Base-by-base conservation (phyloP, 2,113 vertebrate species). In the Clarias macrocephalus region DNA sequence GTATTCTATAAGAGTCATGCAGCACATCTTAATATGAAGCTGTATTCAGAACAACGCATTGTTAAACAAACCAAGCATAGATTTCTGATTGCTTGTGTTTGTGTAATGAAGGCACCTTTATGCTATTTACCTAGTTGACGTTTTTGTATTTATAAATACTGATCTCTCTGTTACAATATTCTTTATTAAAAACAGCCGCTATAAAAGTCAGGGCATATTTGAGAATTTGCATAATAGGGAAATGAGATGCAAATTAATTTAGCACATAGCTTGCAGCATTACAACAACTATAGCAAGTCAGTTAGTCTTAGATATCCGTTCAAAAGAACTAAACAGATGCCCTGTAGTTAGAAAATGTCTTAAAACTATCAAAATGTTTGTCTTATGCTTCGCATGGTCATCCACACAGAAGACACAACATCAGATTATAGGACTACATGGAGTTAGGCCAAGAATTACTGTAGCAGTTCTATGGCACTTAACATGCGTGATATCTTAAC, bases 221-320 rank as follows among this genome's bases (percentile, higher is more conserved):
- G 65, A 72, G 21, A 72, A 72, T 91, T 91, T 92, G 75, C 85
- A 90, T 89, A 28, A 83, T 85, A 87, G 75, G 89, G 83, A 93
- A 94, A 93, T 73, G 80, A 89, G 83, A 92, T 92, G 89, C 90
- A 94, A 93, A 94, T 85, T 21, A 75, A 30, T 10, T n/a, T 21
- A 23, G 4, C 25, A 23, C 19, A 19, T 18, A 54, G 21, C 6
- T 21, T 60, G 62, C 25, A 23, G 30, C 42, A 66, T 13, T 37
- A 33, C 28, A 37, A 72, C 54, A 73, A 42, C 19, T 56, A 52
- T 15, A 15, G 33, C 3, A 72, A 72, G 30, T 37, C 68, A 37
- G 15, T 68, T 30, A 68, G 28, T 30, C 65, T 30, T 68, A 4
- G 30, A 65, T 65, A n/a, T n/a, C 12, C 3, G 1, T 10, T 33